phyloP scores from a whole-genome alignment of 64 coral and sea anemone genomes.

The Dendrophyllia cribrosa region DNA sequence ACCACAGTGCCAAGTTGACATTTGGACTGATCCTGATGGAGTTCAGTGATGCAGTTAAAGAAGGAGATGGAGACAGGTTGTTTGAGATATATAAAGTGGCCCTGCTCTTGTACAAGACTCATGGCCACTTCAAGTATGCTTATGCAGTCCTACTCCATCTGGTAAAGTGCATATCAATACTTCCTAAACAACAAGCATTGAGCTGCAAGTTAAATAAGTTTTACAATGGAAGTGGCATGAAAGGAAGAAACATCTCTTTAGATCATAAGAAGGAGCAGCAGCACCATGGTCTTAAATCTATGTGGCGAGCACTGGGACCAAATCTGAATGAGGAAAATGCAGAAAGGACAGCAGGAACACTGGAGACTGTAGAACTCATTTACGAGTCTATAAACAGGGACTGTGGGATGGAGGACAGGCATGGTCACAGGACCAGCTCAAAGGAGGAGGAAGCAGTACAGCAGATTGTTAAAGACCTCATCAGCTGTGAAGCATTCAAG shows the following conservation, averaged over 20 bases:
- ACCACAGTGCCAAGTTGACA: conserved; percentile 37
- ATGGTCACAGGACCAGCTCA: not conserved
- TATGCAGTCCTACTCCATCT: conserved; percentile 2
- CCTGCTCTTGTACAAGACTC: conserved; percentile 1
- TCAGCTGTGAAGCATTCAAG: not conserved
- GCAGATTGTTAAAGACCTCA: not conserved
- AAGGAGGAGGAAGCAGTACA: not conserved
- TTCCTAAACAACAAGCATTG: not conserved
- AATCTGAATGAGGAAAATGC: conserved; percentile 7
- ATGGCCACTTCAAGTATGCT: conserved; percentile 17
- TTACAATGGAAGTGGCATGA: not conserved
- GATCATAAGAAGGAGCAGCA: conserved; percentile 7
- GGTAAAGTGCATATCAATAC: not conserved
- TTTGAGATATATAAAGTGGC: conserved; percentile 3
- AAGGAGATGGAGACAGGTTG: conserved; percentile 4
- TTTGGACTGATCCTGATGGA: conserved; percentile 49
- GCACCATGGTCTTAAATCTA: not conserved
- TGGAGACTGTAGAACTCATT: not conserved
- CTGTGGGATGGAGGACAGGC: not conserved
- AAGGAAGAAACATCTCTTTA: not conserved
- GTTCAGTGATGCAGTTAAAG: conserved; percentile 13
- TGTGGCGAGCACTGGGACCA: conserved; percentile 8
- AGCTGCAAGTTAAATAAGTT: not conserved
- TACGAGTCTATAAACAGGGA: not conserved
- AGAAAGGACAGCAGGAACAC: not conserved